phyloP scores from a whole-genome alignment of 2,888 invertebrate genomes.

The Podotricha telesiphe region DNA sequence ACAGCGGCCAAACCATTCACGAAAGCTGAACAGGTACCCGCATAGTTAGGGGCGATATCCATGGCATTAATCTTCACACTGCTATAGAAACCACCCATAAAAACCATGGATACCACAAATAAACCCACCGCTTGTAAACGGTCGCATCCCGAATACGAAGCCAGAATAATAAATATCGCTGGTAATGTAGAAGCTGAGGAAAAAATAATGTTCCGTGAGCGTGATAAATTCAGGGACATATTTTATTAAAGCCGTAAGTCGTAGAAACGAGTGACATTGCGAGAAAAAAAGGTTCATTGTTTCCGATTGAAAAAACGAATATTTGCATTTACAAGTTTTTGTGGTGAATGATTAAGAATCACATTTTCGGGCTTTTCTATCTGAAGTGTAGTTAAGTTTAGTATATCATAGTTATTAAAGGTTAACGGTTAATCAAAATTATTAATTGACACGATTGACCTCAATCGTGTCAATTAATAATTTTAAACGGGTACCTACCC shows the following conservation, averaged over 20 bases:
- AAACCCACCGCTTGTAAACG: constrained; percentile 74
- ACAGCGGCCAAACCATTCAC: constrained; percentile 85
- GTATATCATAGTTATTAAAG: background rate
- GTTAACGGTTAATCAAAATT: too few relatives aligned
- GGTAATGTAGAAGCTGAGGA: constrained; percentile 85
- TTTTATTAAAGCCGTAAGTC: constrained; percentile 35
- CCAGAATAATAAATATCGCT: constrained; percentile 84
- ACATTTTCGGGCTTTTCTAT: background rate
- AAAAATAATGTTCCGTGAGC: constrained; percentile 53
- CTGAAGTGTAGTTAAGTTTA: background rate
- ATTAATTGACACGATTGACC: background rate
- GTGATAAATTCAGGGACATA: constrained; percentile 49
- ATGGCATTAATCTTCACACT: constrained; percentile 87
- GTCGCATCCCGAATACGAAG: constrained; percentile 86
- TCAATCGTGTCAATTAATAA: too few relatives aligned
- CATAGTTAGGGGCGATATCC: constrained; percentile 86
- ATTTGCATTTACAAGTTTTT: constrained; percentile 11
- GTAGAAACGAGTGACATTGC: constrained; percentile 28
- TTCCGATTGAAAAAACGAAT: constrained; percentile 29
- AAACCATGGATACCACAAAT: constrained; percentile 85
- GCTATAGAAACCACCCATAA: constrained; percentile 88
- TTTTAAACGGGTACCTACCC: too few relatives aligned
- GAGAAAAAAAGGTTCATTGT: constrained; percentile 27
- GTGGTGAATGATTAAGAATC: background rate
- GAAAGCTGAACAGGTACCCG: constrained; percentile 86